Base-by-base conservation (phyloP, 37 sponge, comb jelly and placozoan genomes). In the Tethya wilhelma region DNA sequence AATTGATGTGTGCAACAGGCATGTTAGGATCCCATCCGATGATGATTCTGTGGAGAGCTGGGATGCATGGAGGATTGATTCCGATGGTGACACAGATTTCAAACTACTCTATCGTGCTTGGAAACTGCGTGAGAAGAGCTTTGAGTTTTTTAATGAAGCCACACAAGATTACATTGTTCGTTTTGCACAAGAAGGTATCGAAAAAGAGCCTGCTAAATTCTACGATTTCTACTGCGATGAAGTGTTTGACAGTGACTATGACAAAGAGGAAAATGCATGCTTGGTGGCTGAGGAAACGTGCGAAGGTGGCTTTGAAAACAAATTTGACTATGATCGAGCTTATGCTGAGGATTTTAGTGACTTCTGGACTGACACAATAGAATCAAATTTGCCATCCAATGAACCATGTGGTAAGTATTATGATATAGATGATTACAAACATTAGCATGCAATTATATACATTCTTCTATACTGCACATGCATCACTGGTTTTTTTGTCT, bases 21-120 rank as follows among this genome's bases (percentile, higher is more conserved):
- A 29, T 2, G 68, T 79, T 55, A 67, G 80, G 37, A 79, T 79
- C 14, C 80, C 80, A 29, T 67, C 80, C 7, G 66, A 44, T 44
- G 65, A 77, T 22, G 49, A 77, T 28, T 77, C 78, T 3, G 6
- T 45, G 36, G 25, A 4, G 11, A 79, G 69, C 59, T 79, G 80
- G 80, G 25, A 37, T 2, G 26, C 4, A 14, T 79, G 80, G 80
- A 8, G 6, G 22, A 8, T 30, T 42, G 38, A 12, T 6, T 17
- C n/a, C 32, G 2, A 26, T 0, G 42, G 59, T 4, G 31, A 44
- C 2, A 8, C 14, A 17, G 14, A 49, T 49, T 5, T 37, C 20
- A 11, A n/a, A 5, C 6, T 7, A 9, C 57, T 79, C 17, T 79
- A 69, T 53, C 68, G 80, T 1, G 46, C 22, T n/a, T 79, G 69